Evolutionary conservation across 2,797 vertebrate species (phyloP).

Genomic region (Amblyopsis hoosieri): DNA sequence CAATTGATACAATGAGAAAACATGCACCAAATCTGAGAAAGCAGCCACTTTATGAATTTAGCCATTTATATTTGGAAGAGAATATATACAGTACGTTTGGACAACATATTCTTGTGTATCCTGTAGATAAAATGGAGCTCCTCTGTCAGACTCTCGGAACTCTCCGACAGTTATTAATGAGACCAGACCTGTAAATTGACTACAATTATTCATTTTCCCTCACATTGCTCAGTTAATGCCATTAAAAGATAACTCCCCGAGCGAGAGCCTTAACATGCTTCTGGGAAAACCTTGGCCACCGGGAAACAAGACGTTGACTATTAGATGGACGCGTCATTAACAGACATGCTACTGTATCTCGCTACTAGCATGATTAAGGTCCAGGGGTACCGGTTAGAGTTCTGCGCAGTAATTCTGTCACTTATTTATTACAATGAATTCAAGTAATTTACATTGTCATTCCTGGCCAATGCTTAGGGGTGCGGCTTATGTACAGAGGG

Average conservation of each 20-base stretch:
- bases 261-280: conserved; percentile 7
- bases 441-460: too few species aligned
- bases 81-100: too few species aligned
- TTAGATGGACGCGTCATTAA: conserved; percentile 50
- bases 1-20: too few species aligned
- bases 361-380: conserved; percentile 20
- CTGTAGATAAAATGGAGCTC: too few species aligned
- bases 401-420: background rate
- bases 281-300: conserved; percentile 21
- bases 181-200: conserved; percentile 4
- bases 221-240: conserved; percentile 7
- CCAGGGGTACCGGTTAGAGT: too few species aligned
- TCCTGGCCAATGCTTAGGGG: too few species aligned
- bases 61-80: too few species aligned
- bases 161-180: background rate
- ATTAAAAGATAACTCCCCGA: conserved; percentile 21
- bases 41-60: too few species aligned
- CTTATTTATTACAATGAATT: too few species aligned
- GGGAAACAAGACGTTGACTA: conserved; percentile 39
- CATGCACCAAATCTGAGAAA: too few species aligned
- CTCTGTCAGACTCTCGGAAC: too few species aligned
- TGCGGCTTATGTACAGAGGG: background rate
- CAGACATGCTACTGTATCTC: conserved; percentile 27
- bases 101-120: too few species aligned
- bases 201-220: conserved; percentile 14